Percentiles rank a stretch among this genome's conserved stretches.
Evolutionary conservation across 1,140 invertebrate genomes (phyloP).

Genomic region (Bombus superbus): DNA sequence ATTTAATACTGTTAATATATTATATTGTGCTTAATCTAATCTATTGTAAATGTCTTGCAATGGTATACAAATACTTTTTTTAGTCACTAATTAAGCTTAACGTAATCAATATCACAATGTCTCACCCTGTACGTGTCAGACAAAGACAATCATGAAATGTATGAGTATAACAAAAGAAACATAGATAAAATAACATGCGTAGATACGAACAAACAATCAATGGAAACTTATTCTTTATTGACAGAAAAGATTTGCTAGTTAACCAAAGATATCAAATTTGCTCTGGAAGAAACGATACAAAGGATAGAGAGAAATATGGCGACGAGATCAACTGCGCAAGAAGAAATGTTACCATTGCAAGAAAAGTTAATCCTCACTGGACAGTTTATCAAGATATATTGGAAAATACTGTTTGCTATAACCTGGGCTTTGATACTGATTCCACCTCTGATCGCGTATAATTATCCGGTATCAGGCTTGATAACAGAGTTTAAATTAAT

Average conservation of each 20-base stretch:
- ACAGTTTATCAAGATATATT: constrained; percentile 77
- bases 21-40: too few species aligned
- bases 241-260: not conserved
- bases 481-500: not conserved
- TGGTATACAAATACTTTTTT: too few species aligned
- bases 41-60: too few species aligned
- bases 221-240: too few species aligned
- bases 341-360: not conserved
- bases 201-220: not conserved
- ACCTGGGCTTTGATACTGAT: constrained; percentile 83
- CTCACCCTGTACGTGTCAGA: not conserved
- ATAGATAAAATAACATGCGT: not conserved
- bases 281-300: too few species aligned
- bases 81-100: too few species aligned
- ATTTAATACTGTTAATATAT: too few species aligned
- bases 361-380: not conserved
- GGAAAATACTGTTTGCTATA: constrained; percentile 85
- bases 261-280: not conserved
- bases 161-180: not conserved
- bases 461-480: constrained; percentile 76
- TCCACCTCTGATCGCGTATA: constrained; percentile 82
- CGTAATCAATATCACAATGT: too few species aligned
- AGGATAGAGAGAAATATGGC: not conserved
- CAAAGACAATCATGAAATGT: not conserved
- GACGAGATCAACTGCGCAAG: too few species aligned